phyloP scores from a whole-genome alignment of 64 coral and sea anemone species.

The Hydrozoanthus tunicans region DNA sequence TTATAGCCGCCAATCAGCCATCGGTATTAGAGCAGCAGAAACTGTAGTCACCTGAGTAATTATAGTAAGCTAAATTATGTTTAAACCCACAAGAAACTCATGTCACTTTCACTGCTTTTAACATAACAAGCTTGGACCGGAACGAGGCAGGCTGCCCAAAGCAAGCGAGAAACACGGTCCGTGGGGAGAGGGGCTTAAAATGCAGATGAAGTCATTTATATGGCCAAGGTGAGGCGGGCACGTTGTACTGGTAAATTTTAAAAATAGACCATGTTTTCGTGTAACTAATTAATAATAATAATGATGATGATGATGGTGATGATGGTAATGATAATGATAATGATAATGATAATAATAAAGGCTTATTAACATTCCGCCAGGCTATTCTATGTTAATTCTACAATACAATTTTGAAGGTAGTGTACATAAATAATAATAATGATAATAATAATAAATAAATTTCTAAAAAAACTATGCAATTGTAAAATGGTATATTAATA shows the following conservation, averaged over 20 bases:
- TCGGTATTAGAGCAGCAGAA: too few species aligned
- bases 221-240: conserved; percentile 21
- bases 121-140: conserved; percentile 56
- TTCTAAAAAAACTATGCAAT: too few species aligned
- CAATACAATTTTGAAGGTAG: too few species aligned
- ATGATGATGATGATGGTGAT: too few species aligned
- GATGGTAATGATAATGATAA: too few species aligned
- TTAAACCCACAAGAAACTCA: not conserved
- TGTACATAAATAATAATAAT: too few species aligned
- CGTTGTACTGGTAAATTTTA: not conserved
- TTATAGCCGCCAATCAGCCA: too few species aligned
- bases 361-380: too few species aligned
- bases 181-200: conserved; percentile 48
- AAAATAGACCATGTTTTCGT: not conserved
- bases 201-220: conserved; percentile 13
- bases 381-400: too few species aligned
- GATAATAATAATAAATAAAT: too few species aligned
- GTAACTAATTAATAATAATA: too few species aligned
- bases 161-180: conserved; percentile 67
- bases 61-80: not conserved
- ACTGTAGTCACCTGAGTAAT: not conserved
- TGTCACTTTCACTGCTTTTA: not conserved
- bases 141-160: conserved; percentile 70
- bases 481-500: not conserved
- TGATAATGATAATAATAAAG: too few species aligned